These are phyloP conservation scores for Seira musarum DNA, from an alignment of 2,888 invertebrate genomes.

Conservation along the genomic window DNA sequence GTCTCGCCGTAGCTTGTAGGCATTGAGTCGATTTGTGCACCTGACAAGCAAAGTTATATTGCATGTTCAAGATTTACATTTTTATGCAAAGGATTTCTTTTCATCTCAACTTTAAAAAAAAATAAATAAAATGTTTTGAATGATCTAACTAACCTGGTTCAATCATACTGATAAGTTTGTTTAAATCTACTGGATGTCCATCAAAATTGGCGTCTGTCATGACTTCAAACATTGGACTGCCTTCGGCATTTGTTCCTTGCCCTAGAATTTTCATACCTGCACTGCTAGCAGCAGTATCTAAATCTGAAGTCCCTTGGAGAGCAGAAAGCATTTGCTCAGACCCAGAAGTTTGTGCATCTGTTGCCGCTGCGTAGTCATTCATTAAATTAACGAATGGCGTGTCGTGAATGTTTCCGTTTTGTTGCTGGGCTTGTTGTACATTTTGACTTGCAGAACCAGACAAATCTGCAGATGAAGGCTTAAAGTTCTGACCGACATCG, in stretches of 20 bases:
- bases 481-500: constrained; percentile 32
- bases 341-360: constrained; percentile 41
- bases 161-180: constrained; percentile 67
- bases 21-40: constrained; percentile 51
- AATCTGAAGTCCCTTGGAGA: not conserved
- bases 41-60: too few species aligned
- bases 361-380: constrained; percentile 41
- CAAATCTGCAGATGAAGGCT: constrained; percentile 27
- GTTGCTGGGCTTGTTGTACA: constrained; percentile 27
- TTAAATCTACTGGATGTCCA: constrained; percentile 68
- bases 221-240: constrained; percentile 68
- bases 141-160: constrained; percentile 66
- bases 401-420: constrained; percentile 47
- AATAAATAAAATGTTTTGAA: not conserved
- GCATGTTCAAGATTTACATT: too few species aligned
- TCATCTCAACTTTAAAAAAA: too few species aligned
- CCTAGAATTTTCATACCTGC: constrained; percentile 63
- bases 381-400: constrained; percentile 32
- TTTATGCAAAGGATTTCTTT: too few species aligned
- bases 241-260: constrained; percentile 52
- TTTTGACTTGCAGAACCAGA: constrained; percentile 24
- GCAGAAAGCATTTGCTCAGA: constrained; percentile 25
- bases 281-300: constrained; percentile 28
- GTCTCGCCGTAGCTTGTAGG: constrained; percentile 20
- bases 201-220: constrained; percentile 66